Conservation (phyloP, 37 sponge, comb jelly and placozoan genomes). For the Spongilla lacustris region DNA sequence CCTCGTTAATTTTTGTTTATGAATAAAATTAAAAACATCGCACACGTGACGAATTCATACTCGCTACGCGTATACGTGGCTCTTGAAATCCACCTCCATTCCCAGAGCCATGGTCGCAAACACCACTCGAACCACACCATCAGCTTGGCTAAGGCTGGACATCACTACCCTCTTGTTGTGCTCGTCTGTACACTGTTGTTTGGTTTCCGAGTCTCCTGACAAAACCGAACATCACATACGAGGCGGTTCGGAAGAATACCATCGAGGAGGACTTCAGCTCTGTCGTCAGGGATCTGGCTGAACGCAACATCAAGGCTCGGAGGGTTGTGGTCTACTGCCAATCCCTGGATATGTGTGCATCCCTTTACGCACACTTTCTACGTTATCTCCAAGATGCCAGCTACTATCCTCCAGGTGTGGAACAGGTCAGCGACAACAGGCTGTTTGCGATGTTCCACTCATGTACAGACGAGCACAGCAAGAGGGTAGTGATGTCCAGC, state of each 20-base stretch:
- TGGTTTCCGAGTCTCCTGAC: no score
- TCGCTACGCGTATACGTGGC: no score
- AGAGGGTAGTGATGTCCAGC: constrained; percentile 32
- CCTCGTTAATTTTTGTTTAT: no score
- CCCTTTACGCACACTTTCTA: constrained; percentile 33
- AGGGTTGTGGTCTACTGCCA: constrained; percentile 57
- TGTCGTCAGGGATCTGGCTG: not conserved
- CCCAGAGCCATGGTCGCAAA: constrained; percentile 71
- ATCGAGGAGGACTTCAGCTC: no score
- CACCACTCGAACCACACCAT: constrained; percentile 60
- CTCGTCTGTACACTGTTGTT: constrained; percentile 10
- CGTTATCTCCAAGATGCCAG: constrained; percentile 18
- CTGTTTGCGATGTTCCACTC: constrained; percentile 58
- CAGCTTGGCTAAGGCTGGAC: constrained; percentile 21
- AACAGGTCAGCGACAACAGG: constrained; percentile 38
- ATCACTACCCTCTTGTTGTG: constrained; percentile 42
- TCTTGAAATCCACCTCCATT: constrained; percentile 43
- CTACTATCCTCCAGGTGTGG: constrained; percentile 48
- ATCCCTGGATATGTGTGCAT: constrained; percentile 46
- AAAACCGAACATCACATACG: no score
- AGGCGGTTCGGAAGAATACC: no score
- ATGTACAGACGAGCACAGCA: constrained; percentile 31
- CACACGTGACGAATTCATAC: no score
- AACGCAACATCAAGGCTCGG: constrained; percentile 7
- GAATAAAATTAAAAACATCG: no score